These are phyloP conservation scores for Nothocercus nigrocapillus DNA, from an alignment of 2,113 vertebrate genomes.

Conservation along the genomic window DNA sequence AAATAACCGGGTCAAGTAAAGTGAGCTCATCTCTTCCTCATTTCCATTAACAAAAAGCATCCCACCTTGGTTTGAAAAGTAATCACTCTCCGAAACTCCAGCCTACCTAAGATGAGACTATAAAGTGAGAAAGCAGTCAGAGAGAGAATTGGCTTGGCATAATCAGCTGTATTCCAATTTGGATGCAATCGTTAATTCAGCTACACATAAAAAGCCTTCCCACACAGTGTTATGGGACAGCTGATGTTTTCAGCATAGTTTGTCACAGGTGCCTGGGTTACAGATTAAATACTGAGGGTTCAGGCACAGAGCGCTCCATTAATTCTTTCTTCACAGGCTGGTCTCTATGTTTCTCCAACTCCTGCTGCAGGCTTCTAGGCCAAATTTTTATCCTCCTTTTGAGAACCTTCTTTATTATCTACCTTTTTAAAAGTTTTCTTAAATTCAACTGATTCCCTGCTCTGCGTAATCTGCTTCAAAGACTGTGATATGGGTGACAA, in stretches of 20 bases:
- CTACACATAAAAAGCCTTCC: background rate
- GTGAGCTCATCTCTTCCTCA: background rate
- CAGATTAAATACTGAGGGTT: background rate
- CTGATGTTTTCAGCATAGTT: background rate
- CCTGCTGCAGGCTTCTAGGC: background rate
- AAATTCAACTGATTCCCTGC: background rate
- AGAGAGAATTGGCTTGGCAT: background rate
- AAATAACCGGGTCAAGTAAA: background rate
- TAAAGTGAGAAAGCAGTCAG: background rate
- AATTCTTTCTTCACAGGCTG: background rate
- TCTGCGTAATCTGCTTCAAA: background rate
- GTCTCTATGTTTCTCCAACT: background rate
- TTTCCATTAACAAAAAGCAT: background rate
- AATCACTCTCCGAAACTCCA: background rate
- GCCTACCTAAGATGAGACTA: background rate
- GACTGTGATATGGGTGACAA: background rate
- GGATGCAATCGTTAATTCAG: background rate
- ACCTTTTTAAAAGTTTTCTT: background rate
- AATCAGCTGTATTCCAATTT: background rate
- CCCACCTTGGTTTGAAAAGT: background rate
- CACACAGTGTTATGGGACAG: background rate
- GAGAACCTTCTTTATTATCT: background rate
- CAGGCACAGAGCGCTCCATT: background rate
- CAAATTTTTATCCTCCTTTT: background rate
- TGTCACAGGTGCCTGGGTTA: no score